A percentile compares a stretch with the other conserved stretches of the same genome.
Evolutionary conservation across 2,888 invertebrate species (phyloP).

Genomic region (Xylophagus ater): DNA sequence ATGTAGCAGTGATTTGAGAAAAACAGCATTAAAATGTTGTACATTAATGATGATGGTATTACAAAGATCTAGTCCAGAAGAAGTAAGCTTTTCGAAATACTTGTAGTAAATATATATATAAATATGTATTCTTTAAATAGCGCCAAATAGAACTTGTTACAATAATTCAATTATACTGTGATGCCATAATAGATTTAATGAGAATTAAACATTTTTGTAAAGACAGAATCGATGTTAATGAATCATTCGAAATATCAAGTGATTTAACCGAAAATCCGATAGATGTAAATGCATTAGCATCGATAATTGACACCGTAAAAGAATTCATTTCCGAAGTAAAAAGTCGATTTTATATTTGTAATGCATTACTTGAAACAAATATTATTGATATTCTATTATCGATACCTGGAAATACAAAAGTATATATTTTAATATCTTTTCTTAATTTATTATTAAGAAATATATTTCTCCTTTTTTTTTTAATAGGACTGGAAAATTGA

Average conservation of each 20-base stretch:
- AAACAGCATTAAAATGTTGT: conserved; percentile 43
- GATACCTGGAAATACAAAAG: conserved; percentile 23
- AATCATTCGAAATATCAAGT: conserved; percentile 27
- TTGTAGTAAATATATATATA: neutral
- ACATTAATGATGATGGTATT: conserved; percentile 46
- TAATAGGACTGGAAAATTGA: conserved; percentile 31
- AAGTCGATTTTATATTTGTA: conserved; percentile 27
- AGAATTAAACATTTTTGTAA: conserved; percentile 30
- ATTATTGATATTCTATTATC: conserved; percentile 35
- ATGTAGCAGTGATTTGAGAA: conserved; percentile 34
- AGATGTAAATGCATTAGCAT: conserved; percentile 33
- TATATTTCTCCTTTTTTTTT: conserved; percentile 1
- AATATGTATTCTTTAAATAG: conserved; percentile 31
- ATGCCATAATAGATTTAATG: conserved; percentile 33
- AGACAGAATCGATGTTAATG: conserved; percentile 19
- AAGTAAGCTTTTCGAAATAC: conserved; percentile 31
- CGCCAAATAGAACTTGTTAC: conserved; percentile 47
- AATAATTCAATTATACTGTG: conserved; percentile 38
- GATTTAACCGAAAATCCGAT: conserved; percentile 26
- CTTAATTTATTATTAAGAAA: neutral
- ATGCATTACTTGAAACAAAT: conserved; percentile 37
- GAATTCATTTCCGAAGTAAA: conserved; percentile 28
- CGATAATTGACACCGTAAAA: conserved; percentile 33
- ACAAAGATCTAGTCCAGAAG: conserved; percentile 45
- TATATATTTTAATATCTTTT: neutral